A percentile compares a stretch with the other conserved stretches of the same genome.
Conservation (phyloP, 2,888 invertebrate genomes). For the Euzetes globulus region DNA sequence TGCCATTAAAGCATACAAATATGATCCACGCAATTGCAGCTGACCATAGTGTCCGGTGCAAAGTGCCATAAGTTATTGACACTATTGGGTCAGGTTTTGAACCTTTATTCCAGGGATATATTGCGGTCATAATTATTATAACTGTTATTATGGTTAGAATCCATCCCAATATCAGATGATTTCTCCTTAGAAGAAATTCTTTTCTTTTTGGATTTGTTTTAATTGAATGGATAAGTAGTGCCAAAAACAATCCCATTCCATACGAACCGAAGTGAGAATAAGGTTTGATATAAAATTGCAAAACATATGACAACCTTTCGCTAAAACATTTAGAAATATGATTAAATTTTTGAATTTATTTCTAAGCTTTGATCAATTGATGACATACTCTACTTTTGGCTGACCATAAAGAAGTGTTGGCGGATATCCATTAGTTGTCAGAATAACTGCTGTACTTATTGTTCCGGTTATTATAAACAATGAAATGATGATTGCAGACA, state of each 20-base stretch:
- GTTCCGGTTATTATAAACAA: background rate
- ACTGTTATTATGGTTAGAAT: background rate
- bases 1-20: constrained; percentile 25
- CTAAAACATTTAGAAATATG: background rate
- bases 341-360: background rate
- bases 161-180: background rate
- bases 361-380: background rate
- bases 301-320: background rate
- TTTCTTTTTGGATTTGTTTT: too few relatives aligned
- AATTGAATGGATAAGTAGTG: too few relatives aligned
- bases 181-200: too few relatives aligned
- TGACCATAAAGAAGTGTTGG: background rate
- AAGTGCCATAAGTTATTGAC: background rate
- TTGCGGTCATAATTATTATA: background rate
- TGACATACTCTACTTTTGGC: background rate
- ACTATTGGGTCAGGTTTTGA: background rate
- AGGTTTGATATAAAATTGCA: background rate
- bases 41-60: constrained; percentile 27
- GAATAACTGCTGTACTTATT: background rate
- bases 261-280: background rate
- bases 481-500: background rate
- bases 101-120: background rate
- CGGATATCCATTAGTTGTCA: background rate
- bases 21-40: constrained; percentile 28
- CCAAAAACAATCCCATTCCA: background rate